Evolutionary conservation across 2,113 vertebrate species (phyloP), one percentile per base, ranked within the genome.

Genomic region (Galeopterus variegatus): DNA sequence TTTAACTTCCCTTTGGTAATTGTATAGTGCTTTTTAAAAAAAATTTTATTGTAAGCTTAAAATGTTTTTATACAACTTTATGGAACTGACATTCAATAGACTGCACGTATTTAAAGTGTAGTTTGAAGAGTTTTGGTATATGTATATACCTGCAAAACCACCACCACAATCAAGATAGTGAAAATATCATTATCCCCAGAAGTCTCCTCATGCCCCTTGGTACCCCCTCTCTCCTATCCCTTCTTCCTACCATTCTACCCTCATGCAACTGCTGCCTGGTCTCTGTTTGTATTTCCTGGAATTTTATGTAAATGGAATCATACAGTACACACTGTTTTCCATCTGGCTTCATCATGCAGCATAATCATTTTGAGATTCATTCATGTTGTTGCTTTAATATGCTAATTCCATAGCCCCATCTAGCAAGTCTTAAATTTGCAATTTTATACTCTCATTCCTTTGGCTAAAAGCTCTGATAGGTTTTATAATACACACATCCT

Each of bases 371-470:
- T 85, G 82, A 93, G 48, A 85, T 85, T 85, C 62, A 85, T 93
- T 62, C 13, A 13, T 85, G 48, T 67, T 75, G 45, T 52, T 77
- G 36, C 64, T 81, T 76, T 86, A 50, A 77, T 77, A 28, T 86
- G 91, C 28, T 86, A 86, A 77, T 58, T 85, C 23, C 28, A 69
- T 67, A 86, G 48, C 48, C 50, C 82, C 26, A 33, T 84, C 33
- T 85, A 65, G 48, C 58, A 93, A 85, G 69, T 93, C 91, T 80
- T 41, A 84, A 84, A n/a, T 65, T 93, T 93, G n/a, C 28, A 69
- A 76, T 93, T 77, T 77, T 58, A 58, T 56, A 58, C 21, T 58
- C 72, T 77, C 50, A n/a, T 93, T 93, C 28, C 28, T 86, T 77
- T 86, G 50, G 72, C 50, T 86, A 58, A 86, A 77, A 50, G 23